A percentile compares a stretch with the other conserved stretches of the same genome.
These are phyloP conservation scores for Anthopleura xanthogrammica DNA, from an alignment of 92 coral and sea anemone species.

Conservation along the genomic window DNA sequence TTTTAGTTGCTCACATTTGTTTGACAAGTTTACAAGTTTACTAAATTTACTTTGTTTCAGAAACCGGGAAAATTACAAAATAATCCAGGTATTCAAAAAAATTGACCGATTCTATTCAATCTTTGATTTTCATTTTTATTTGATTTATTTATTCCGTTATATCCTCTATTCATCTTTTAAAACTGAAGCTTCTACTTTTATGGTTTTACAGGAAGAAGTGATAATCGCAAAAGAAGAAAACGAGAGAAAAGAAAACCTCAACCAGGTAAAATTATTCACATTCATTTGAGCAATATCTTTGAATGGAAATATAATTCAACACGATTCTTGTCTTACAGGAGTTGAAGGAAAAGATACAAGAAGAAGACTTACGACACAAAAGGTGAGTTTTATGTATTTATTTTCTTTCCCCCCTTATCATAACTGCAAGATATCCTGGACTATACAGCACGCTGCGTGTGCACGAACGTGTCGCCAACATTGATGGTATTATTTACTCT, in stretches of 20 bases:
- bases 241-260: too few species aligned
- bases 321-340: background rate
- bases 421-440: too few species aligned
- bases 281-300: background rate
- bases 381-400: background rate
- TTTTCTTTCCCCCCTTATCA: too few species aligned
- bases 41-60: background rate
- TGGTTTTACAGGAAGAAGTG: too few species aligned
- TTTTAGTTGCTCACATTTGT: too few species aligned
- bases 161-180: too few species aligned
- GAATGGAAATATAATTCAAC: background rate
- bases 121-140: background rate
- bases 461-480: too few species aligned
- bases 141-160: too few species aligned
- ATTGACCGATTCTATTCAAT: background rate
- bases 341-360: background rate
- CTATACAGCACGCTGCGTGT: too few species aligned
- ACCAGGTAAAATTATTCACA: too few species aligned
- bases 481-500: background rate
- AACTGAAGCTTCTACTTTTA: too few species aligned
- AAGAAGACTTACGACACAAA: background rate
- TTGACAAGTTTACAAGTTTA: background rate
- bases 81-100: background rate
- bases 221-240: too few species aligned
- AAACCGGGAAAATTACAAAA: background rate